Base-by-base conservation (phyloP, 2,888 invertebrate species). In the Idaea aversata region DNA sequence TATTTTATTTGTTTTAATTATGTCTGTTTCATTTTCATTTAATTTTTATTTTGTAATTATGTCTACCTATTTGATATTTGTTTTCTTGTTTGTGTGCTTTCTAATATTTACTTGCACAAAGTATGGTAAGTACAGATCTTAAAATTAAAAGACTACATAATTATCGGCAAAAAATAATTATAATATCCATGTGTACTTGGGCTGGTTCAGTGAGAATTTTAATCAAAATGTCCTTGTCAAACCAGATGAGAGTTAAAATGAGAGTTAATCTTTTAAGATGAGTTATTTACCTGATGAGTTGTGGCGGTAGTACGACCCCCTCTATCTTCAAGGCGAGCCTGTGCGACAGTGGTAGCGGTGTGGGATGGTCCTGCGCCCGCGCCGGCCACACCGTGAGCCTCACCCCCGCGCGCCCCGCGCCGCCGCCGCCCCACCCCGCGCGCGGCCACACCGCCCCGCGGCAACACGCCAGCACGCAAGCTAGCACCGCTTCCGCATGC, bases 311-410 rank as follows among this genome's bases (percentile, higher is more conserved):
- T 62, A 98, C 74, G 5, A 99, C 98, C 0, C 99, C 99, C 88
- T 99, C 99, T 3, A 99, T 97, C 92, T 98, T 98, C 34, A 99
- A 94, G 0, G 98, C 97, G 67, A 99, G 94, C 74, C 97, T 96
- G 74, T 97, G 97, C 65, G 97, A 96, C 59, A 96, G 95, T 68
- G 97, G 96, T 57, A 98, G 95, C 70, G 96, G 94, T 62, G 98
- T 96, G 5, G 98, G 96, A 61, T 97, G 97, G 75, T 99, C 98
- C 69, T 96, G 94, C 36, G 36, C 36, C 6, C 36, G 36, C 58
- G 82, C 91, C 65, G 87, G 93, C 77, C 82, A 86, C 83, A 82
- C 89, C 79, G 82, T 88, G 88, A 82, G 91, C 83, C 81, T 94
- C 77, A 81, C 94, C 69, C 86, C 88, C 75, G 85, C 85, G 69